Percentiles rank a stretch among this genome's conserved stretches.
Conservation (phyloP, 2,888 invertebrate species). For the Agrotis puta region DNA sequence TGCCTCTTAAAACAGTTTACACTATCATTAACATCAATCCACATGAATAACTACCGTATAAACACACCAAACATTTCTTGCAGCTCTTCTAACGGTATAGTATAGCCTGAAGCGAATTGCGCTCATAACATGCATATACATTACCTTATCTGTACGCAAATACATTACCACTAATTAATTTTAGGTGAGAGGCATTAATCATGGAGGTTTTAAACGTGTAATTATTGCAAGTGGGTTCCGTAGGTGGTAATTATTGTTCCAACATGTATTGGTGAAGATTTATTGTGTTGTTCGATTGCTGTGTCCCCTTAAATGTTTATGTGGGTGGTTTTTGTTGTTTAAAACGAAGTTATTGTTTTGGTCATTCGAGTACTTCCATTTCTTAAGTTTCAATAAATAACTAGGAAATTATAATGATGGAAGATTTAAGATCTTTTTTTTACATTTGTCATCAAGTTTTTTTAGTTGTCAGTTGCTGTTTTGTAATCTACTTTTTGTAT, state of each 20-base stretch:
- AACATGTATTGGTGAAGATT: conserved; percentile 23
- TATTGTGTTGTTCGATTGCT: not conserved
- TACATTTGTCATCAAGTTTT: too few species aligned
- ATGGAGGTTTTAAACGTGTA: conserved; percentile 42
- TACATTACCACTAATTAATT: conserved; percentile 66
- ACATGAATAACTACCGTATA: conserved; percentile 53
- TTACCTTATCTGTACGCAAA: conserved; percentile 61
- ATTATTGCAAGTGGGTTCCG: conserved; percentile 55
- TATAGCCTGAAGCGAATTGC: conserved; percentile 35
- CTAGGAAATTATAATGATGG: not conserved
- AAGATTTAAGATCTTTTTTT: too few species aligned
- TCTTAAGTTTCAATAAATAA: too few species aligned
- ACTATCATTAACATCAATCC: conserved; percentile 51
- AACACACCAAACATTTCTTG: conserved; percentile 41
- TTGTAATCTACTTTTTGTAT: too few species aligned
- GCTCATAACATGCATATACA: conserved; percentile 49
- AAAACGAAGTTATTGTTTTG: not conserved
- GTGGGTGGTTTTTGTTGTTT: conserved; percentile 20
- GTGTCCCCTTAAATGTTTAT: not conserved
- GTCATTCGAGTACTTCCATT: not conserved
- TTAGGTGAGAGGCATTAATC: conserved; percentile 53
- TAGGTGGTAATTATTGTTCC: conserved; percentile 30
- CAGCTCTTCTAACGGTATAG: conserved; percentile 47
- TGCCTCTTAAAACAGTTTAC: conserved; percentile 40
- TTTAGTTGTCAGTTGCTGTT: too few species aligned